Percentiles rank a stretch among this genome's conserved stretches.
These are phyloP conservation scores for Lutraria lutraria DNA, from an alignment of 2,888 invertebrate species.

Conservation along the genomic window DNA sequence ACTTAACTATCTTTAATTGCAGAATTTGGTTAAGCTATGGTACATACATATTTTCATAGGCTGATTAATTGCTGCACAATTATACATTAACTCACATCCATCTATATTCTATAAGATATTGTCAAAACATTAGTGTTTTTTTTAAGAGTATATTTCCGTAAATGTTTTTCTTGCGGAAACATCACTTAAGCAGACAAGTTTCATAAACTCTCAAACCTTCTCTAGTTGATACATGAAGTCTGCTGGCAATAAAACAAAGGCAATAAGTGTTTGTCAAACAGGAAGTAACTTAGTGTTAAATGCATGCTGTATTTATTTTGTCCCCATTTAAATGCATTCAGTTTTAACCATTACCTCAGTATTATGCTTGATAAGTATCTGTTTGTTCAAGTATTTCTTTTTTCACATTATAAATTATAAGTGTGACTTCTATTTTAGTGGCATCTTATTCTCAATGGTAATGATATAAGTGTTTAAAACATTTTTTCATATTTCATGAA, in stretches of 20 bases:
- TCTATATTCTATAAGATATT: constrained; percentile 8
- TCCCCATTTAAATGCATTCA: constrained; percentile 18
- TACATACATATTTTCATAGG: not conserved
- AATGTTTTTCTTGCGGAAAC: constrained; percentile 51
- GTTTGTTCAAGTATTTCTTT: constrained; percentile 26
- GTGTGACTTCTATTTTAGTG: constrained; percentile 18
- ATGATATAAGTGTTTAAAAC: not conserved
- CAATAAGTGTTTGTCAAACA: constrained; percentile 38
- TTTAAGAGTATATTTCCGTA: constrained; percentile 62
- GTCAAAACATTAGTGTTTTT: constrained; percentile 43
- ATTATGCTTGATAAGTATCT: constrained; percentile 46
- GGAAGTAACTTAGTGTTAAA: constrained; percentile 59
- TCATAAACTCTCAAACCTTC: constrained; percentile 9
- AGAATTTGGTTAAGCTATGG: no score
- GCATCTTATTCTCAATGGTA: not conserved
- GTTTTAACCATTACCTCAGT: not conserved
- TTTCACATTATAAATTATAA: constrained; percentile 16
- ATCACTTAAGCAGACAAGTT: constrained; percentile 47
- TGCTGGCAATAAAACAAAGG: constrained; percentile 40
- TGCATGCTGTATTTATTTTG: constrained; percentile 42
- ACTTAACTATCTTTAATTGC: no score
- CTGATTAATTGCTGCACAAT: constrained; percentile 32
- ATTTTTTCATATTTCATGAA: no score
- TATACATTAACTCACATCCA: constrained; percentile 12
- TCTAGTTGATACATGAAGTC: not conserved